Evolutionary conservation across 1,140 invertebrate genomes (phyloP).

Genomic region (Pseudomyrmex sp.): DNA sequence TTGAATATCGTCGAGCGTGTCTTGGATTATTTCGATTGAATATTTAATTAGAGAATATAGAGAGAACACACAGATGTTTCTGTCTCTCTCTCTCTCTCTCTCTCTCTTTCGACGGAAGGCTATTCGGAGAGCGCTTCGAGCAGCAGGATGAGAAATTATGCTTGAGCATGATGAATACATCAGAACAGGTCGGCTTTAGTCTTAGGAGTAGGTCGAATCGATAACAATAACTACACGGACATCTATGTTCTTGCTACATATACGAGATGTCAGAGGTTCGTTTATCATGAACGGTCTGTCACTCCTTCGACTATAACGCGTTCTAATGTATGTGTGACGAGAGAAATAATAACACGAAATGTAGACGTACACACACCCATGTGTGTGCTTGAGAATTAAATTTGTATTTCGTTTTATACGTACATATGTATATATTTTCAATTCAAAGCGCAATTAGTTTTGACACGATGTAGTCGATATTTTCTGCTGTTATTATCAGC

Average conservation of each 20-base stretch:
- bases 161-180: conserved; percentile 65
- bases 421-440: too few species aligned
- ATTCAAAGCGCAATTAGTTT: background rate
- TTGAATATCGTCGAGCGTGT: background rate
- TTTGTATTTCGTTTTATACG: background rate
- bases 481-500: background rate
- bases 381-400: background rate
- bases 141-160: conserved; percentile 60
- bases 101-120: background rate
- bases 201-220: conserved; percentile 77
- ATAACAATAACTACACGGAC: conserved; percentile 75
- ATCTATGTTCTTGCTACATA: conserved; percentile 40
- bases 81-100: too few species aligned
- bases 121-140: conserved; percentile 11
- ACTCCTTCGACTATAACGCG: background rate
- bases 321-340: conserved; percentile 1
- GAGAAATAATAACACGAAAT: background rate
- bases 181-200: conserved; percentile 70
- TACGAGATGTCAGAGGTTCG: conserved; percentile 24
- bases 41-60: background rate
- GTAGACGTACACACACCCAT: too few species aligned
- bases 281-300: conserved; percentile 28
- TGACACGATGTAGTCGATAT: background rate
- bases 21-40: background rate
- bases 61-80: too few species aligned